Conservation (phyloP, 2,113 vertebrate species). For the Leptodactylus fuscus region DNA sequence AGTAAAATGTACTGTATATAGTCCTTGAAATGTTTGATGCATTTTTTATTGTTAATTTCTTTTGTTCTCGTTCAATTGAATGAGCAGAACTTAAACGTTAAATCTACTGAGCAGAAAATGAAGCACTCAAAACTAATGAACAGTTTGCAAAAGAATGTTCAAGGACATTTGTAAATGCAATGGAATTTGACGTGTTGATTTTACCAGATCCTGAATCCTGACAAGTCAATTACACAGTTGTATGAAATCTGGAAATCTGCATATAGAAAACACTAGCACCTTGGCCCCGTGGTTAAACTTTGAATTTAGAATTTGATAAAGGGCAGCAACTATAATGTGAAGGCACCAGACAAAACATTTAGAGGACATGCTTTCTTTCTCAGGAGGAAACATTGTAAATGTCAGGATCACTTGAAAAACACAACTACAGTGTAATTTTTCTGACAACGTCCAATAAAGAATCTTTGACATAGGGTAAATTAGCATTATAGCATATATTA, state of each 20-base stretch:
- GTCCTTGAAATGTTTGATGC: constrained; percentile 1
- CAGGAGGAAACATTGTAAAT: background rate
- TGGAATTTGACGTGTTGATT: constrained; percentile 54
- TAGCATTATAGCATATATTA: background rate
- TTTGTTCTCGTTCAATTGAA: background rate
- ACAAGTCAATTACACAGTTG: constrained; percentile 58
- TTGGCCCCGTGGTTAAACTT: constrained; percentile 12
- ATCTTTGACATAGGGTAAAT: background rate
- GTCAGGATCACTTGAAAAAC: constrained; percentile 7
- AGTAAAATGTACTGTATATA: background rate
- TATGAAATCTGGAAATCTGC: constrained; percentile 50
- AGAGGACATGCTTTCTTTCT: background rate
- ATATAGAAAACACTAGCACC: constrained; percentile 39
- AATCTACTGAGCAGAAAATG: constrained; percentile 51
- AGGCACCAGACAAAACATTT: constrained; percentile 5
- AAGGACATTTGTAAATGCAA: constrained; percentile 55
- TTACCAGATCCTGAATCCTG: constrained; percentile 45
- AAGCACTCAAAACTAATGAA: constrained; percentile 56
- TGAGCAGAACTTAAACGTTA: constrained; percentile 16
- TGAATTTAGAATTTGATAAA: constrained; percentile 33
- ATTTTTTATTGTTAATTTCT: constrained; percentile 9
- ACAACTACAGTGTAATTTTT: background rate
- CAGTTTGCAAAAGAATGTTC: constrained; percentile 57
- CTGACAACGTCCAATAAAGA: background rate
- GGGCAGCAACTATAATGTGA: background rate